Conservation (phyloP, 2,888 invertebrate genomes). For the Cepaea hortensis region DNA sequence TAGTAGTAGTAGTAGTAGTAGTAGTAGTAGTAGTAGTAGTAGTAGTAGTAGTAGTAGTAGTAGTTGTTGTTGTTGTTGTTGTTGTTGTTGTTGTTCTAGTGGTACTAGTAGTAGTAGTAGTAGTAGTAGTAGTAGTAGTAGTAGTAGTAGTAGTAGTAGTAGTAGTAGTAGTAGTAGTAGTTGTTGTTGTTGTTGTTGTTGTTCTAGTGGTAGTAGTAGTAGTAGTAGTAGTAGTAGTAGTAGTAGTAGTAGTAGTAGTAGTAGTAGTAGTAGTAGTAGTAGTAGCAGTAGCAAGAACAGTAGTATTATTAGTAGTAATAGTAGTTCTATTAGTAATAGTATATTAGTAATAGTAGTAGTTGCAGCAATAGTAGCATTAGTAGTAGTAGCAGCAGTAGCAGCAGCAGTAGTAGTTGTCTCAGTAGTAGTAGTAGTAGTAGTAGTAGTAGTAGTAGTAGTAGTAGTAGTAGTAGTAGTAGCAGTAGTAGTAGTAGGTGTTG, state of each 20-base stretch:
- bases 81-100: too few relatives aligned
- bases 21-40: conserved; percentile 19
- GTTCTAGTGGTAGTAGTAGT: not conserved
- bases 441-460: not conserved
- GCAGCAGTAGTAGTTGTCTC: not conserved
- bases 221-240: not conserved
- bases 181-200: too few relatives aligned
- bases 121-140: too few relatives aligned
- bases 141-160: not conserved
- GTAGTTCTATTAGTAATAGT: too few relatives aligned
- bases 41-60: conserved; percentile 1
- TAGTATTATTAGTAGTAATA: conserved; percentile 1
- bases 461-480: too few relatives aligned
- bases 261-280: not conserved
- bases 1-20: conserved; percentile 19
- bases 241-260: not conserved
- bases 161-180: conserved; percentile 1
- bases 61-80: too few relatives aligned
- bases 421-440: too few relatives aligned
- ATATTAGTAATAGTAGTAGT: not conserved
- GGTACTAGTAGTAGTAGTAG: not conserved
- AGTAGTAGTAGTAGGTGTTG: too few relatives aligned
- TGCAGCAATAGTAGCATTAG: not conserved
- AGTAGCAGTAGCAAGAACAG: not conserved
- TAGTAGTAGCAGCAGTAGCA: not conserved